Evolutionary conservation across 2,797 vertebrate genomes (phyloP).

Genomic region (Stomatorhinus walkeri): DNA sequence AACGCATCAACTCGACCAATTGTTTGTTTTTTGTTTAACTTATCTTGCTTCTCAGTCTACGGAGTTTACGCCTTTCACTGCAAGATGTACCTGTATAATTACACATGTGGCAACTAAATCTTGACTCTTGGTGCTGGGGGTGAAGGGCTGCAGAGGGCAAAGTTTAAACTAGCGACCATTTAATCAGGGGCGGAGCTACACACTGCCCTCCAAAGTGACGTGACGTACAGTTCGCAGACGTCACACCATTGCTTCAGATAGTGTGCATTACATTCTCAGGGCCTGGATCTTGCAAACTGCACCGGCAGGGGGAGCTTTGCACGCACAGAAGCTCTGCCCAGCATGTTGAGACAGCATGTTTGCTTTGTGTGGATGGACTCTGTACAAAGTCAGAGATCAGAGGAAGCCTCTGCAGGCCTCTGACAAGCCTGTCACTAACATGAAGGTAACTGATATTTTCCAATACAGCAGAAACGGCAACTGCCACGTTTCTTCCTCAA

Average conservation of each 20-base stretch:
- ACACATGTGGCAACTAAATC: not conserved
- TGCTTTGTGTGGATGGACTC: not conserved
- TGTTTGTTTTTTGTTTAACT: not conserved
- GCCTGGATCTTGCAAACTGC: not conserved
- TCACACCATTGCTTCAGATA: not conserved
- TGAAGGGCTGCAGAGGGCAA: not conserved
- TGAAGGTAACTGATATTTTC: not conserved
- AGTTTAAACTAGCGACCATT: not conserved
- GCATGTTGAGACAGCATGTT: not conserved
- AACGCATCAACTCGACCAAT: not conserved
- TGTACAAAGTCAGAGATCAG: not conserved
- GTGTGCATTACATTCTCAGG: not conserved
- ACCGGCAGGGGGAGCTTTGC: not conserved
- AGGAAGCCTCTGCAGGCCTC: not conserved
- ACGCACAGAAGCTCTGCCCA: not conserved
- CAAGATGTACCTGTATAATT: not conserved
- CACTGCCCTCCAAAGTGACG: not conserved
- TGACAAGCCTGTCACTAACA: not conserved
- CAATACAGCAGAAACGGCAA: not conserved
- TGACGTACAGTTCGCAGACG: not conserved
- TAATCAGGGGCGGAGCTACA: not conserved
- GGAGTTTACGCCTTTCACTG: not conserved
- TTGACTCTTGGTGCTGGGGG: not conserved
- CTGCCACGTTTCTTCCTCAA: not conserved
- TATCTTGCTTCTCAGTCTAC: not conserved